Evolutionary conservation across 2,888 invertebrate species (phyloP).

Genomic region (Cephonodes hylas): DNA sequence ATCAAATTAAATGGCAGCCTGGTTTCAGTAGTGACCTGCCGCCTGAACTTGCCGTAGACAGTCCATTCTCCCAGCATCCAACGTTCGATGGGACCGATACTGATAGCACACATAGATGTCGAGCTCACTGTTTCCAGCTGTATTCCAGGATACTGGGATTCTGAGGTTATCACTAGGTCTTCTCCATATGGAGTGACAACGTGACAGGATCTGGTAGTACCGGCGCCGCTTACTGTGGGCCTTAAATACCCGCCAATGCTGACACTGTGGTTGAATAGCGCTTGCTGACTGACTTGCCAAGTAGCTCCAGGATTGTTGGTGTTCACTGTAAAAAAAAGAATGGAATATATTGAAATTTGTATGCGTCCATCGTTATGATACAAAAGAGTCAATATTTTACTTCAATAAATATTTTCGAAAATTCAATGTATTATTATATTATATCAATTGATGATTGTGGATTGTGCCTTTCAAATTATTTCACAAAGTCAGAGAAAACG

Average conservation of each 20-base stretch:
- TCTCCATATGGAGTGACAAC: slow-evolving; percentile 47
- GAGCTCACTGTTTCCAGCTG: slow-evolving; percentile 24
- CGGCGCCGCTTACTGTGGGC: slow-evolving; percentile 32
- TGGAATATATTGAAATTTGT: too few species aligned
- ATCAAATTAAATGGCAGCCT: slow-evolving; percentile 35
- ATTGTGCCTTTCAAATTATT: too few species aligned
- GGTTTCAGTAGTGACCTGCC: slow-evolving; percentile 27
- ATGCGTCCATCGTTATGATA: too few species aligned
- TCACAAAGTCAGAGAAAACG: too few species aligned
- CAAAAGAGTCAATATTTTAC: too few species aligned
- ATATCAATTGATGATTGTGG: too few species aligned
- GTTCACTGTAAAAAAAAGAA: slow-evolving; percentile 26
- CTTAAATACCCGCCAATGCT: slow-evolving; percentile 35
- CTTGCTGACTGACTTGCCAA: slow-evolving; percentile 22
- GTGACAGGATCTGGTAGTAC: slow-evolving; percentile 35
- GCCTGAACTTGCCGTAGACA: slow-evolving; percentile 35
- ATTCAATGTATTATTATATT: too few species aligned
- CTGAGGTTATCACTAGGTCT: slow-evolving; percentile 31
- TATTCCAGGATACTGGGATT: slow-evolving; percentile 37
- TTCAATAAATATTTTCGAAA: too few species aligned
- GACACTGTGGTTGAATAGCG: slow-evolving; percentile 33
- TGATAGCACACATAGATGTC: slow-evolving; percentile 32
- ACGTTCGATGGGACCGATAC: slow-evolving; percentile 35
- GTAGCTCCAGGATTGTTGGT: slow-evolving; percentile 15
- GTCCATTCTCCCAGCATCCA: slow-evolving; percentile 41